phyloP scores from a whole-genome alignment of 2,113 vertebrate genomes.

The Redunca redunca region DNA sequence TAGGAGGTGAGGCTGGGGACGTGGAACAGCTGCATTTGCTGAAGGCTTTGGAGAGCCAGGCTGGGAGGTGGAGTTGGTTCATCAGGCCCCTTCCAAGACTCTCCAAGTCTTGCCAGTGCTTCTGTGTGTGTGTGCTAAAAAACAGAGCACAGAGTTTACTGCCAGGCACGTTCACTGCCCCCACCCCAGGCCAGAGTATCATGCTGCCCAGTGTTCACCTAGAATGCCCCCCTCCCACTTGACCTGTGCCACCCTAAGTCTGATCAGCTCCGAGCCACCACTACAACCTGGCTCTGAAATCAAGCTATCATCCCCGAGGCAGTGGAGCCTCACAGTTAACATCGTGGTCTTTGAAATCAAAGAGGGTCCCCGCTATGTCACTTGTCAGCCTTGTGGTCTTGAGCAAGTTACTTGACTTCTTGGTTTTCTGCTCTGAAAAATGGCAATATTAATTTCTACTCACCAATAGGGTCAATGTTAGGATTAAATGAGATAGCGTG shows the following conservation, averaged over 20 bases:
- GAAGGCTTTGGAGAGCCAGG: neutral
- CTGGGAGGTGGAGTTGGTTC: neutral
- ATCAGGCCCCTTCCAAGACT: neutral
- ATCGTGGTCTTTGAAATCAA: neutral
- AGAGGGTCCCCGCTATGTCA: neutral
- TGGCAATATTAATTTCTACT: neutral
- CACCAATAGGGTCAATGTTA: neutral
- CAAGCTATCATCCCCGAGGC: neutral
- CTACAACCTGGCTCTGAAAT: neutral
- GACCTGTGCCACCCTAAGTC: too few species aligned
- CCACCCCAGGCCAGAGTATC: neutral
- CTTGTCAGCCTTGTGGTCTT: neutral
- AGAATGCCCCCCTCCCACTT: neutral
- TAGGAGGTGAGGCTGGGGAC: neutral
- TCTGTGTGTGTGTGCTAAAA: neutral
- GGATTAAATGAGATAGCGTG: neutral
- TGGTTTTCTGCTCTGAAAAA: neutral
- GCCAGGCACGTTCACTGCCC: neutral
- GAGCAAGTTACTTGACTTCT: neutral
- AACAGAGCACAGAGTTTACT: neutral
- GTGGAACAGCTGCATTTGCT: too few species aligned
- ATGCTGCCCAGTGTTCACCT: neutral
- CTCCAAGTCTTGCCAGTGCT: neutral
- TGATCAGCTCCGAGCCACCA: neutral
- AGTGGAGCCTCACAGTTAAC: neutral